A percentile compares a stretch with the other conserved stretches of the same genome.
phyloP scores from a whole-genome alignment of 2,888 invertebrate species.

The Leptinotarsa tumamoca region DNA sequence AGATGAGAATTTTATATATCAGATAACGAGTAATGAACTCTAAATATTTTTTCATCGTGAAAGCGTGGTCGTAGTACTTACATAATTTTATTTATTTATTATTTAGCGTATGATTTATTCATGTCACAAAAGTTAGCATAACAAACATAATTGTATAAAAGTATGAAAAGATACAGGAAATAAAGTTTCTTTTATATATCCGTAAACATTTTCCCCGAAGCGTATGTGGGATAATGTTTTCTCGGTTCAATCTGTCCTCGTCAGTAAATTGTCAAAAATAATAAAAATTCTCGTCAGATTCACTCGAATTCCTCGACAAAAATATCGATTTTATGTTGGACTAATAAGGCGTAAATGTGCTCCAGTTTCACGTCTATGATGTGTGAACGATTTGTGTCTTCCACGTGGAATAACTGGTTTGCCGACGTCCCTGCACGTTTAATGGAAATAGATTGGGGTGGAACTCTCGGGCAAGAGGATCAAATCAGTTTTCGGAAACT shows the following conservation, averaged over 20 bases:
- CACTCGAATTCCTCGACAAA: conserved; percentile 24
- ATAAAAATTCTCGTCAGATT: not conserved
- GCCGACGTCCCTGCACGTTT: conserved; percentile 32
- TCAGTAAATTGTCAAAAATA: not conserved
- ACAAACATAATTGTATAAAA: too few species aligned
- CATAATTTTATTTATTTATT: too few species aligned
- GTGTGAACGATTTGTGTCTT: conserved; percentile 36
- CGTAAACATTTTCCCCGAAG: too few species aligned
- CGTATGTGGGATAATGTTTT: too few species aligned
- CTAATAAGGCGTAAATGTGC: conserved; percentile 50
- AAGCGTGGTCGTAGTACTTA: too few species aligned
- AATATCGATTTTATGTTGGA: conserved; percentile 50
- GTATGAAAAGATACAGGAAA: too few species aligned
- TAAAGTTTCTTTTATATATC: too few species aligned
- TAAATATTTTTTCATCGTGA: too few species aligned
- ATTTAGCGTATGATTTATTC: too few species aligned
- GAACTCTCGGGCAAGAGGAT: not conserved
- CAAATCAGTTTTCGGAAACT: not conserved
- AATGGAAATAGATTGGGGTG: conserved; percentile 25
- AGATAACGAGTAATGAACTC: too few species aligned
- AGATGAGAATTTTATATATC: too few species aligned
- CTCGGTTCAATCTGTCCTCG: not conserved
- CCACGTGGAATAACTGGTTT: conserved; percentile 40
- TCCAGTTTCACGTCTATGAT: conserved; percentile 31
- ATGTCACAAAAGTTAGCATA: too few species aligned